Conservation (phyloP, 2,888 invertebrate species). For the Microctonus brassicae region DNA sequence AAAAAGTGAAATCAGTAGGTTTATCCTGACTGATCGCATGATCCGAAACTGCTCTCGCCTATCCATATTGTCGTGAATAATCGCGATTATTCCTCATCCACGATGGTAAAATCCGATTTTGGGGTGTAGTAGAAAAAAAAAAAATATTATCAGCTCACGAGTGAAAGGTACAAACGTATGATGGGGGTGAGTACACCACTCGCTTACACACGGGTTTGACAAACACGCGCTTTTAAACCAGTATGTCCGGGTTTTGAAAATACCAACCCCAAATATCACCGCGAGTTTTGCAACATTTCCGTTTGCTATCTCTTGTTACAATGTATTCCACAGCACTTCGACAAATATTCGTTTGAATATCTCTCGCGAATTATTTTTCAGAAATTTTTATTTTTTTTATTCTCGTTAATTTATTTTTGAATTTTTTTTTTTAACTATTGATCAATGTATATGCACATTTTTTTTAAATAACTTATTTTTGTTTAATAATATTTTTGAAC, state of each 20-base stretch:
- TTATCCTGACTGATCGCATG: conserved; percentile 43
- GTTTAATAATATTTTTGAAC: background rate
- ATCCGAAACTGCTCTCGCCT: conserved; percentile 43
- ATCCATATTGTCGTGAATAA: conserved; percentile 44
- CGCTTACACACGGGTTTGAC: background rate
- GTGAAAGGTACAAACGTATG: conserved; percentile 3
- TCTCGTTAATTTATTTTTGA: no score
- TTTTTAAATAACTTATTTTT: background rate
- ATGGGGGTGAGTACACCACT: background rate
- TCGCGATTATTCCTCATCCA: conserved; percentile 33
- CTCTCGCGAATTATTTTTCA: background rate
- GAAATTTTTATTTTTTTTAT: background rate
- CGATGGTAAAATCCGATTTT: conserved; percentile 9
- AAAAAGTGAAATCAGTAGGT: conserved; percentile 38
- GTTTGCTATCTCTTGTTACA: background rate
- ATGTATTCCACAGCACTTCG: background rate
- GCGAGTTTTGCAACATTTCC: conserved; percentile 30
- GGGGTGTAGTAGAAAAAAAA: conserved; percentile 3
- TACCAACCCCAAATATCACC: conserved; percentile 14
- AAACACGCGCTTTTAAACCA: conserved; percentile 1
- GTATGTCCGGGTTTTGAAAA: background rate
- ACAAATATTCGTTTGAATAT: background rate
- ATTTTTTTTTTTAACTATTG: background rate
- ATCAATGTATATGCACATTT: background rate
- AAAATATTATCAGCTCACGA: conserved; percentile 19